Evolutionary conservation across 2,113 vertebrate species (phyloP), one percentile per base, ranked within the genome.

Genomic region (Esox niger): DNA sequence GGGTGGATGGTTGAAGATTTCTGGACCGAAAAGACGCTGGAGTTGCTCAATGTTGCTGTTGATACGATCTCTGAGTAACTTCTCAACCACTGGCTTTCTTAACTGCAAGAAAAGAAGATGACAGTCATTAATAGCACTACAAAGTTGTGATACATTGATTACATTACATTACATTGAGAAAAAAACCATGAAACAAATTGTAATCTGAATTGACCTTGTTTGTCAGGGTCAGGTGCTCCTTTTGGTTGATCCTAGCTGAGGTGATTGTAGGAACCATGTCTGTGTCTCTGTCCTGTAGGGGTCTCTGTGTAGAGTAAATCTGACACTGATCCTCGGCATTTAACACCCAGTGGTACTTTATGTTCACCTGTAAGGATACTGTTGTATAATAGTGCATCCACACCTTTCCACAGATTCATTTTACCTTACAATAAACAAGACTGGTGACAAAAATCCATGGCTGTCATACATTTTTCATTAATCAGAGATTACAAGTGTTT

Each of bases 1-100:
- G 3, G 71, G 57, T 32, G 71, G 69, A 62, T 65, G 62, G 27
- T 59, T 66, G 23, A 72, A 59, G 35, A 70, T 49, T 62, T 75
- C 58, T 67, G 66, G 70, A 64, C 70, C 55, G 62, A 79, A 66
- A 9, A 79, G 66, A 21, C 58, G 33, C 35, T 72, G 70, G 30
- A 79, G 74, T 52, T 79, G 68, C 61, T 76, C 67, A 25, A 79
- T 82, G 74, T 74, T 71, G 70, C 67, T 76, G 77, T 77, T 77
- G 69, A 79, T 75, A 3, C 74, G 58, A 64, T 79, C 71, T 71
- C 74, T 79, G 25, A 46, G 55, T 62, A 68, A 68, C 54, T 82
- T 82, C 49, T 79, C 71, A 35, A 79, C 67, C 46, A 76, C 58
- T 17, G 68, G 47, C 47, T 70, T 70, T 70, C 31, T 70, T 25